phyloP scores from a whole-genome alignment of 2,113 vertebrate genomes.

The Myiagra hebetior region DNA sequence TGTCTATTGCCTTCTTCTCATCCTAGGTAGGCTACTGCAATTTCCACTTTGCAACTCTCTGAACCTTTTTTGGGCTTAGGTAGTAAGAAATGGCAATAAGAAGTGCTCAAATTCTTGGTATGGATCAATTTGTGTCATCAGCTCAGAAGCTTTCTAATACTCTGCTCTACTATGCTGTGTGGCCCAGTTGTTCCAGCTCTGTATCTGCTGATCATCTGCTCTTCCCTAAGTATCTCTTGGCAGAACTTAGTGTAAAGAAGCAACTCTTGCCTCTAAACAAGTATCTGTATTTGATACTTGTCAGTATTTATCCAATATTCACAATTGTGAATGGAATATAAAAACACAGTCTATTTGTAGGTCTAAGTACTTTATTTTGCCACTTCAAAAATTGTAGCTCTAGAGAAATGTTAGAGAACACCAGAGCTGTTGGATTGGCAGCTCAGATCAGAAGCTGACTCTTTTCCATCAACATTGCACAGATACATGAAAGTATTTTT shows the following conservation, averaged over 20 bases:
- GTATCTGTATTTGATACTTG: background rate
- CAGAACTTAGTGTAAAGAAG: conserved; percentile 16
- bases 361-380: background rate
- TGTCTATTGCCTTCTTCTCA: background rate
- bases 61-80: background rate
- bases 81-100: background rate
- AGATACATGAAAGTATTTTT: background rate
- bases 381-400: background rate
- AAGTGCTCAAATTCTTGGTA: background rate
- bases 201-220: conserved; percentile 27
- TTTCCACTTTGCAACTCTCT: background rate
- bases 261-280: background rate
- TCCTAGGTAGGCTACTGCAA: background rate
- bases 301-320: background rate
- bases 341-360: background rate
- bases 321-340: background rate
- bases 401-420: background rate
- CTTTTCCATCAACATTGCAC: background rate
- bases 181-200: conserved; percentile 14
- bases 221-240: conserved; percentile 13
- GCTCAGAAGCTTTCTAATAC: conserved; percentile 29
- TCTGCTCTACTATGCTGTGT: background rate
- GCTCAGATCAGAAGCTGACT: background rate
- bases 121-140: conserved; percentile 21
- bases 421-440: background rate